These are phyloP conservation scores for Gobio occitaniae DNA, from an alignment of 2,797 vertebrate species.

Conservation along the genomic window DNA sequence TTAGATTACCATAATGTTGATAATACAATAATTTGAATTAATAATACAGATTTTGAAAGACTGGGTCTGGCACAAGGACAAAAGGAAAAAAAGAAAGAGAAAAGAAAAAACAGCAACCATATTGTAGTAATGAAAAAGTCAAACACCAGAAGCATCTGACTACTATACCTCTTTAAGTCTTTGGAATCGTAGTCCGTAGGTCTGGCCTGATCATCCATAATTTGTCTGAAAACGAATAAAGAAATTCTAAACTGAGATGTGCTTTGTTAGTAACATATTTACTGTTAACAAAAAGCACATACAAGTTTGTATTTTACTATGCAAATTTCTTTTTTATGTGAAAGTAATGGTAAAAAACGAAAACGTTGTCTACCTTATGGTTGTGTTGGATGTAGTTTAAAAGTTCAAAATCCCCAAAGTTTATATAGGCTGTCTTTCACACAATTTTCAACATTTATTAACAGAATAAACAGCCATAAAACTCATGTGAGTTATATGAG, in stretches of 20 bases:
- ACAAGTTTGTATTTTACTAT: too few species aligned
- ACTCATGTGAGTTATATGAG: not conserved
- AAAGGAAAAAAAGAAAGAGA: not conserved
- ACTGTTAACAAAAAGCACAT: not conserved
- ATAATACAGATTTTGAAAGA: too few species aligned
- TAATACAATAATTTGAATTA: too few species aligned
- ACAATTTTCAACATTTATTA: not conserved
- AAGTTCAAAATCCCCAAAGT: not conserved
- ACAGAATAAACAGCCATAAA: conserved; percentile 1
- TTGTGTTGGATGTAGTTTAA: not conserved
- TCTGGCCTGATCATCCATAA: not conserved
- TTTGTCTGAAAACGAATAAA: not conserved
- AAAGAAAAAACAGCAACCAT: not conserved
- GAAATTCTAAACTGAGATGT: not conserved
- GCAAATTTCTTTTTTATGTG: not conserved
- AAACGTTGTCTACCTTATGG: not conserved
- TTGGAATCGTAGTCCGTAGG: not conserved
- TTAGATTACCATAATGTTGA: too few species aligned
- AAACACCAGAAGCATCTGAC: not conserved
- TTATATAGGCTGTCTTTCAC: not conserved
- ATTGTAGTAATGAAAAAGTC: not conserved
- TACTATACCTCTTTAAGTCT: not conserved
- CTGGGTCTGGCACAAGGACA: too few species aligned
- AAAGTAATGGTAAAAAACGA: not conserved
- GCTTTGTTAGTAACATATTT: not conserved